Evolutionary conservation across 2,888 invertebrate genomes (phyloP), one percentile per base, ranked within the genome.

Genomic region (Catocala fraxini): DNA sequence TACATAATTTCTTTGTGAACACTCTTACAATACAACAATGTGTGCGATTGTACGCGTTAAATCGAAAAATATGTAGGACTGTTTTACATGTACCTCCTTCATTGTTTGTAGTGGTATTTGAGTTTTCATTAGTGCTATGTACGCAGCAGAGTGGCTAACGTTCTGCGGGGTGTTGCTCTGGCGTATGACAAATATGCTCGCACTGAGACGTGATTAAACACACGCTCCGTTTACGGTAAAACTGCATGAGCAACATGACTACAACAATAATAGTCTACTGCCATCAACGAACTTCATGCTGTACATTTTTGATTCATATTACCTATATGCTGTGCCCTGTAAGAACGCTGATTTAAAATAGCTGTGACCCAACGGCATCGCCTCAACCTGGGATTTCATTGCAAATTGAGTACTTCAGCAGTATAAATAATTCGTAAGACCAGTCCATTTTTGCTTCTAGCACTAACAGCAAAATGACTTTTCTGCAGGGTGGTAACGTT

Each of bases 191-290:
- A 77, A 72, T 68, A 76, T 69, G 70, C 66, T 46, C 59, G 71
- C 63, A 75, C 58, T 71, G 74, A 67, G 66, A 69, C 74, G 71
- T 79, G 76, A 78, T 79, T 77, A 79, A 78, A 79, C 69, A 73
- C 78, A 74, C 69, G 65, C 68, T 72, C 71, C 58, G 68, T 72
- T 74, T 76, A 81, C 76, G 67, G 75, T 78, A 77, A 78, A 78
- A 76, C 67, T 54, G 70, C 63, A 45, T 52, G 59, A 51, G 65
- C 73, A 76, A 75, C 79, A 54, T 71, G 68, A 68, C 59, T 68
- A 60, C 55, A 67, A 65, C 71, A 68, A 71, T 69, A 70, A 51
- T 61, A 63, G 60, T 60, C 61, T 64, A 62, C 65, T 59, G 64
- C 53, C 49, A 64, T 63, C 56, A 58, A 39, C 46, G 15, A 39